Evolutionary conservation across 1,140 invertebrate genomes (phyloP).

Genomic region (Zaprionus ghesquierei): DNA sequence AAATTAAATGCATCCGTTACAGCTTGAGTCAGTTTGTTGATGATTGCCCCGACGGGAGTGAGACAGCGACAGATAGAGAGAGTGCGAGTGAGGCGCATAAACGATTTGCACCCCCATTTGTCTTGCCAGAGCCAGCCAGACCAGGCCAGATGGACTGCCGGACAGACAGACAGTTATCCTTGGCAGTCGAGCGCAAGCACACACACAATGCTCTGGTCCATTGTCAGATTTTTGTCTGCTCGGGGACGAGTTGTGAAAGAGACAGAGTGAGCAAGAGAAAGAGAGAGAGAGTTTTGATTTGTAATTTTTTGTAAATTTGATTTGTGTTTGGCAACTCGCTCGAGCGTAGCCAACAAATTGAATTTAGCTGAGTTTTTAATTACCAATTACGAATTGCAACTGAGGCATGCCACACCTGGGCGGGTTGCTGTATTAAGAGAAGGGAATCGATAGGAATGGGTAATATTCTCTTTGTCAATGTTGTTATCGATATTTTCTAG

Average conservation of each 20-base stretch:
- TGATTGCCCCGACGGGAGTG: conserved; percentile 35
- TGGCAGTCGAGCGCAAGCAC: conserved; percentile 65
- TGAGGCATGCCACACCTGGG: conserved; percentile 42
- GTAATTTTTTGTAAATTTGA: conserved; percentile 45
- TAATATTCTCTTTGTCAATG: too few species aligned
- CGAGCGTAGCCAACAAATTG: conserved; percentile 61
- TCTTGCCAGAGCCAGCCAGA: conserved; percentile 51
- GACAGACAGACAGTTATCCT: conserved; percentile 70
- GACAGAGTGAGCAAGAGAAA: neutral
- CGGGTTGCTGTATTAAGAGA: neutral
- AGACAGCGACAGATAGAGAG: neutral
- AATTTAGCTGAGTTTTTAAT: conserved; percentile 69
- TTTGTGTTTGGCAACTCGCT: conserved; percentile 56
- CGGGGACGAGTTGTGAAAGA: conserved; percentile 3
- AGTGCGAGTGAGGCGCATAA: conserved; percentile 36
- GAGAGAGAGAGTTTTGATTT: conserved; percentile 2
- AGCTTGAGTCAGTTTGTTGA: conserved; percentile 45
- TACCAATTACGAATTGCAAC: conserved; percentile 46
- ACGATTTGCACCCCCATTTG: conserved; percentile 79
- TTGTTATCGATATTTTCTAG: neutral
- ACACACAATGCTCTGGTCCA: conserved; percentile 45
- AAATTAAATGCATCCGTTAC: conserved; percentile 82
- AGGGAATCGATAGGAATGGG: too few species aligned
- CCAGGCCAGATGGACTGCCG: neutral
- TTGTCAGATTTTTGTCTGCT: conserved; percentile 37